Conservation (phyloP, 1,140 invertebrate genomes). For the Zaprionus taronus region DNA sequence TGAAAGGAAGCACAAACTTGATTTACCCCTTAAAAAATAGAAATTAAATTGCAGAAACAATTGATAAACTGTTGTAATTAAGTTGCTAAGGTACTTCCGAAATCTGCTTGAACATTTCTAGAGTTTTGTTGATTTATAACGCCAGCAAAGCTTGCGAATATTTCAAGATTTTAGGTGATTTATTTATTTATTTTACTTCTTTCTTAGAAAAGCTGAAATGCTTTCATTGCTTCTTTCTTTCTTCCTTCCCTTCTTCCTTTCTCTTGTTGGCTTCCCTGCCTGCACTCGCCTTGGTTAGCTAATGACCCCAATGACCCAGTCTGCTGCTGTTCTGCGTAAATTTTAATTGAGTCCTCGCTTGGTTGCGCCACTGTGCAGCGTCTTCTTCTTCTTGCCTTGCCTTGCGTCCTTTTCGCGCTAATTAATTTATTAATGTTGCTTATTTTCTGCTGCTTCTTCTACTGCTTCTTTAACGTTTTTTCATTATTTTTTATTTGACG, state of each 20-base stretch:
- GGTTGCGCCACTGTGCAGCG: constrained; percentile 36
- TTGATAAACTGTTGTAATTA: no score
- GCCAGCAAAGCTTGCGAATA: background rate
- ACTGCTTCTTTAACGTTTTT: constrained; percentile 10
- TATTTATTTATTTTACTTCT: background rate
- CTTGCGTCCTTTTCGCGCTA: constrained; percentile 28
- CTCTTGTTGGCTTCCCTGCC: background rate
- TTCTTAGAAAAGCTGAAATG: background rate
- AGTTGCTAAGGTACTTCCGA: no score
- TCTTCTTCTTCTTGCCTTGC: background rate
- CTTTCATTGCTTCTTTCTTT: background rate
- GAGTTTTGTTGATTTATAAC: background rate
- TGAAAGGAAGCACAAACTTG: no score
- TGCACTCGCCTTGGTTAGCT: constrained; percentile 2
- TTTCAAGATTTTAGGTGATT: background rate
- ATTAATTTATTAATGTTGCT: constrained; percentile 77
- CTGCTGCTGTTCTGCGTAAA: constrained; percentile 48
- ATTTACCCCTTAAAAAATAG: no score
- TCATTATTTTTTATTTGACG: constrained; percentile 29
- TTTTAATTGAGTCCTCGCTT: constrained; percentile 65
- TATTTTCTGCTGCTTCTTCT: constrained; percentile 44
- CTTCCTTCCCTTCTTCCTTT: background rate
- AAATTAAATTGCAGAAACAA: no score
- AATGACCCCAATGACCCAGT: constrained; percentile 6
- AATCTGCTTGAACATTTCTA: background rate